Base-by-base conservation (phyloP, 2,888 invertebrate genomes). In the Colostygia pectinataria region DNA sequence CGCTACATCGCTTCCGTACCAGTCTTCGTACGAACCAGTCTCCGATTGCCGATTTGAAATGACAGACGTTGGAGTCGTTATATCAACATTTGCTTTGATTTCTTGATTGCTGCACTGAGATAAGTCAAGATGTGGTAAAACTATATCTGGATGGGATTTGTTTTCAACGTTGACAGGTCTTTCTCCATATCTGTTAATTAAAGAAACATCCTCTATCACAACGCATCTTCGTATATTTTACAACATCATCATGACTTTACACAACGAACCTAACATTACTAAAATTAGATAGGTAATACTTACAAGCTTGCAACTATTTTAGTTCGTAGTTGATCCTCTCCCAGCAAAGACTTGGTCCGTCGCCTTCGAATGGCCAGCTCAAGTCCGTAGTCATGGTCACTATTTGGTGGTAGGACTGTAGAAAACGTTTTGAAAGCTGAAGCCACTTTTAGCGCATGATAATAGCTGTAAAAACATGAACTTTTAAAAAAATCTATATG, bases 361-460 rank as follows among this genome's bases (percentile, higher is more conserved):
- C 91, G 79, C 51, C 91, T 72, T 8, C 91, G 77, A 14, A 91
- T 76, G 9, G 91, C 89, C 10, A 90, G 68, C 59, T 90, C 90
- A 5, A 90, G 66, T 0, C 87, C 86, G 46, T 80, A 80, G 58
- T 90, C 84, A 27, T 65, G 69, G 39, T 80, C 80, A 38, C 63
- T 70, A 0, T 20, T 20, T 6, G 66, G 31, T 13, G 74, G 71
- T 12, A 74, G 50, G 1, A 69, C 64, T 1, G 71, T 65, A 0
- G 85, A 70, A 50, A 87, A 85, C 5, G 74, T 79, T 65, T 84
- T 85, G 55, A 80, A 89, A 1, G 76, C 71, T 15, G 79, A 50
- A 18, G 80, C 67, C 39, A 88, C 70, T 74, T 87, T 88, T 23
- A 90, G 61, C 2, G 65, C 59, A 40, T 82, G 77, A 55, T 88